Conservation (phyloP, 2,113 vertebrate species). For the Leptocoma aspasia region DNA sequence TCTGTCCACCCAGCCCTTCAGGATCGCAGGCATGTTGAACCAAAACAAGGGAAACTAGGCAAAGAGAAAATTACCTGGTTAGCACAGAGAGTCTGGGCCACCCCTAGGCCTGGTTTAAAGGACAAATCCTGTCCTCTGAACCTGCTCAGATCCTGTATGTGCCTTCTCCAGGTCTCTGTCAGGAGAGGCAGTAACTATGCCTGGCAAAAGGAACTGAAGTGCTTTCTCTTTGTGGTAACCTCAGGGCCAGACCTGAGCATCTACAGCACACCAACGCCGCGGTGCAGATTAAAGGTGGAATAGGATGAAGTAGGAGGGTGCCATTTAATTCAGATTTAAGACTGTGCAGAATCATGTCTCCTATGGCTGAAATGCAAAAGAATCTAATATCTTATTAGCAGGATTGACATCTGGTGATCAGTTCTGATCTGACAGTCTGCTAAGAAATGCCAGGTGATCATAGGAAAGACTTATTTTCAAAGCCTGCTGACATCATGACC, state of each 20-base stretch:
- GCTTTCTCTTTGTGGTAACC: neutral
- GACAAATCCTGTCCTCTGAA: neutral
- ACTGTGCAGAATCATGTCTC: neutral
- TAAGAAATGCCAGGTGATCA: neutral
- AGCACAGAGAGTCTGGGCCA: neutral
- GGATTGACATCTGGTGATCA: neutral
- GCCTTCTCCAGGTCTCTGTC: neutral
- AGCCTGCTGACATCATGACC: neutral
- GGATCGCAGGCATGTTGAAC: slow-evolving; percentile 75
- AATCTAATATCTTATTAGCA: neutral
- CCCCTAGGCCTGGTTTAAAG: neutral
- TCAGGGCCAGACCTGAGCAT: neutral
- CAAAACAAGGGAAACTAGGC: slow-evolving; percentile 77
- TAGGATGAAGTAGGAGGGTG: neutral
- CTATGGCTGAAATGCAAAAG: neutral
- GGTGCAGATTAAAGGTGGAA: neutral
- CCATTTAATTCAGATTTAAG: neutral
- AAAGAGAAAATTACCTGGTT: neutral
- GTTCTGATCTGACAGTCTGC: neutral
- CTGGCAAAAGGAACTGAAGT: neutral
- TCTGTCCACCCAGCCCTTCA: slow-evolving; percentile 81
- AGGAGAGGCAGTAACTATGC: neutral
- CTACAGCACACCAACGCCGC: neutral
- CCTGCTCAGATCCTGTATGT: neutral
- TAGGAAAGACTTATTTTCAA: neutral